phyloP scores from a whole-genome alignment of 2,113 vertebrate species.

The Larimichthys polyactis region DNA sequence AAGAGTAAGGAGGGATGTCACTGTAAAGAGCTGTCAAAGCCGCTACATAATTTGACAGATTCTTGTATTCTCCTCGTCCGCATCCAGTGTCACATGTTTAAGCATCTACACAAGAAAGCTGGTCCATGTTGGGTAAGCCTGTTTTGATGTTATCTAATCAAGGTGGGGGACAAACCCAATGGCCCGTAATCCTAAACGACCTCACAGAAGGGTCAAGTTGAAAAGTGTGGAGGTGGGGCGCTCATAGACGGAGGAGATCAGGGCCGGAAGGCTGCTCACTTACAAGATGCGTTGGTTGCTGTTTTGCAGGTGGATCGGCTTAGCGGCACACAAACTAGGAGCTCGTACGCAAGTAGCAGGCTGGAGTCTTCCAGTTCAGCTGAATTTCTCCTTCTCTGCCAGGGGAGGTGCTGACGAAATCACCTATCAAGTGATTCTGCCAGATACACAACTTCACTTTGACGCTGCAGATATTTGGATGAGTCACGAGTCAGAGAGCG shows the following conservation, averaged over 20 bases:
- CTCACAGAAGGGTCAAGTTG: conserved; percentile 50
- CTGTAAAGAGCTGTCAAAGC: neutral
- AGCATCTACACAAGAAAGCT: neutral
- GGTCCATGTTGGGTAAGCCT: neutral
- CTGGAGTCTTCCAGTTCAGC: conserved; percentile 33
- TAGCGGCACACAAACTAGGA: neutral
- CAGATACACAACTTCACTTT: conserved; percentile 18
- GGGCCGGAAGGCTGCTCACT: conserved; percentile 23
- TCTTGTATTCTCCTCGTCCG: neutral
- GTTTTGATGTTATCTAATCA: conserved; percentile 15
- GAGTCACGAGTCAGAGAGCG: conserved; percentile 50
- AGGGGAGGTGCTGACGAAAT: conserved; percentile 49
- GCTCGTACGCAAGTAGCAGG: conserved; percentile 27
- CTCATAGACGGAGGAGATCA: conserved; percentile 10
- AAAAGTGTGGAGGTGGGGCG: conserved; percentile 16
- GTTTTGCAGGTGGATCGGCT: conserved; percentile 22
- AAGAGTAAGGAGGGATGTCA: conserved; percentile 34
- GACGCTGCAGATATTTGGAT: conserved; percentile 57
- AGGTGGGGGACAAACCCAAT: conserved; percentile 14
- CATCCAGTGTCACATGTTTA: neutral
- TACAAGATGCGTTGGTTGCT: conserved; percentile 18
- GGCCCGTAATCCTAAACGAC: conserved; percentile 36
- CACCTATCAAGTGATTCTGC: conserved; percentile 44
- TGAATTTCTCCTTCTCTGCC: conserved; percentile 26
- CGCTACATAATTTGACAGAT: neutral